Evolutionary conservation across 64 coral and sea anemone genomes (phyloP).

Genomic region (Anthopleura sola): DNA sequence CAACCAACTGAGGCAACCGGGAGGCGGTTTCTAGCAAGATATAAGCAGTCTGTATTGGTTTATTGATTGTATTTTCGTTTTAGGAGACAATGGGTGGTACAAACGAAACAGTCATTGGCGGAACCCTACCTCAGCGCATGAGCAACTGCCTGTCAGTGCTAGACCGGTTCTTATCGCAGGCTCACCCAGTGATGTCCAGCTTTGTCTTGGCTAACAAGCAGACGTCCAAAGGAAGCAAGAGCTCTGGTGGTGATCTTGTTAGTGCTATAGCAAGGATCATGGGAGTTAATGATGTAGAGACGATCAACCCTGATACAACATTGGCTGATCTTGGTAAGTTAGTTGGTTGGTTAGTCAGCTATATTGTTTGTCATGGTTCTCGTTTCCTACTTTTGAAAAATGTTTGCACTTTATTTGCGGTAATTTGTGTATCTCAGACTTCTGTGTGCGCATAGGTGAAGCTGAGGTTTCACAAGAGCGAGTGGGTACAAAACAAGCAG

Average conservation of each 20-base stretch:
- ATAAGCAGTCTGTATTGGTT: not conserved
- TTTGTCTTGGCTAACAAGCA: slow-evolving; percentile 71
- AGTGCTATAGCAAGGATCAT: slow-evolving; percentile 73
- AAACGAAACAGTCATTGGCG: slow-evolving; percentile 77
- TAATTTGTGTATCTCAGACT: too few relatives aligned
- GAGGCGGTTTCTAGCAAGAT: too few relatives aligned
- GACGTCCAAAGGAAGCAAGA: slow-evolving; percentile 52
- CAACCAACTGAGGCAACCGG: too few relatives aligned
- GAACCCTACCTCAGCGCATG: slow-evolving; percentile 87
- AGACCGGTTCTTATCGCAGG: slow-evolving; percentile 73
- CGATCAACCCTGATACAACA: slow-evolving; percentile 68
- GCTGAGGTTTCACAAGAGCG: too few relatives aligned
- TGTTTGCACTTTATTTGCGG: too few relatives aligned
- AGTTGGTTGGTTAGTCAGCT: not conserved
- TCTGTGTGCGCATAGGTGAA: too few relatives aligned
- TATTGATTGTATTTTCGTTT: not conserved
- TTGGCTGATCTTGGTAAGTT: slow-evolving; percentile 69
- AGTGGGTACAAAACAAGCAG: too few relatives aligned
- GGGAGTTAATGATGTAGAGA: slow-evolving; percentile 62
- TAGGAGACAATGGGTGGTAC: slow-evolving; percentile 86
- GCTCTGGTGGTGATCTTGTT: slow-evolving; percentile 75
- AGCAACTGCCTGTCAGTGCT: slow-evolving; percentile 74
- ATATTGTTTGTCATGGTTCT: not conserved
- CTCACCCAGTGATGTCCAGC: slow-evolving; percentile 75
- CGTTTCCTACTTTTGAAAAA: too few relatives aligned